Conservation (phyloP, 2,797 vertebrate species). For the Pseudochaenichthys georgianus region DNA sequence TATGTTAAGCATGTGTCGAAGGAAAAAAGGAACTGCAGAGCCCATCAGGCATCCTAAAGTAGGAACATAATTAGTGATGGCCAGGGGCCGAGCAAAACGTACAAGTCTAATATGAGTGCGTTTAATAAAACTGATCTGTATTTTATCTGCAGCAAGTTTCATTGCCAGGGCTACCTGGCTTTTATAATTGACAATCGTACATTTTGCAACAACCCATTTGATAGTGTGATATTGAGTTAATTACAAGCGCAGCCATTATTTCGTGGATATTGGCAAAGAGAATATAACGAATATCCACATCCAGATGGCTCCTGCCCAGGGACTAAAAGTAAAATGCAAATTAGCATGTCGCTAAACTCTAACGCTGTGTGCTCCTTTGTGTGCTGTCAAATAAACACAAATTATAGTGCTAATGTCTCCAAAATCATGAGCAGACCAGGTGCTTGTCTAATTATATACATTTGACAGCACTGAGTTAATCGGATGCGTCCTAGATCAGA, state of each 20-base stretch:
- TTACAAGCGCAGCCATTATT: slow-evolving; percentile 51
- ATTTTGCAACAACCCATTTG: slow-evolving; percentile 34
- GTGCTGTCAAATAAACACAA: slow-evolving; percentile 70
- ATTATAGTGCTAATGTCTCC: slow-evolving; percentile 55
- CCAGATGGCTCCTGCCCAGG: slow-evolving; percentile 70
- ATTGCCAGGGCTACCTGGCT: slow-evolving; percentile 27
- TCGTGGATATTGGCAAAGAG: slow-evolving; percentile 52
- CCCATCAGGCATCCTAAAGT: slow-evolving; percentile 16
- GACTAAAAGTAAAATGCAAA: slow-evolving; percentile 55
- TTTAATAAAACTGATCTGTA: slow-evolving; percentile 15
- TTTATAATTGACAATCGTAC: slow-evolving; percentile 27
- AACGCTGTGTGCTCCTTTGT: slow-evolving; percentile 41
- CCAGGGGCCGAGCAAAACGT: slow-evolving; percentile 13
- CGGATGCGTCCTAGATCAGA: slow-evolving; percentile 51
- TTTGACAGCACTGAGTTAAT: slow-evolving; percentile 64
- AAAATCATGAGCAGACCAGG: slow-evolving; percentile 63
- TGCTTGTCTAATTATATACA: slow-evolving; percentile 66
- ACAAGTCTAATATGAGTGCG: not conserved
- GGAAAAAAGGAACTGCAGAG: slow-evolving; percentile 42
- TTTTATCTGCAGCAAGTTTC: slow-evolving; percentile 14
- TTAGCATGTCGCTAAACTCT: slow-evolving; percentile 55
- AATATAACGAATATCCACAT: slow-evolving; percentile 54
- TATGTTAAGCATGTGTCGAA: slow-evolving; percentile 51
- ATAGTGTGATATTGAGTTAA: slow-evolving; percentile 64
- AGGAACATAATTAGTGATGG: slow-evolving; percentile 28